Percentiles rank a stretch among this genome's conserved stretches.
Evolutionary conservation across 1,140 invertebrate species (phyloP).

Genomic region (Stegodyphus mimosarum): DNA sequence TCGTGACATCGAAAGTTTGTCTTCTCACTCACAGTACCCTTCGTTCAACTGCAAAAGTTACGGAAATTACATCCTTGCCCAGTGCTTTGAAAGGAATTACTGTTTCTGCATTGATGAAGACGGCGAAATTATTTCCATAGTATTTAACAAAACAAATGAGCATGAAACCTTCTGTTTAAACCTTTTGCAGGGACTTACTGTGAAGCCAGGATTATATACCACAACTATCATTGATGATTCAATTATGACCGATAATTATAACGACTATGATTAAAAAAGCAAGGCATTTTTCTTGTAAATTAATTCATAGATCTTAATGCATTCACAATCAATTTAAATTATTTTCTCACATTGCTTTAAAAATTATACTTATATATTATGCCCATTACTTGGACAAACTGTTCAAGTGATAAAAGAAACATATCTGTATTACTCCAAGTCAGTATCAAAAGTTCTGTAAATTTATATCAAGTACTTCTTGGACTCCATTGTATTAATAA

Average conservation of each 20-base stretch:
- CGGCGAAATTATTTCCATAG: slow-evolving; percentile 16
- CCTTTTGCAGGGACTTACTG: neutral
- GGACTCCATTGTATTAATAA: too few species aligned
- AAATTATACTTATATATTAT: too few species aligned
- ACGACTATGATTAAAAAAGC: neutral
- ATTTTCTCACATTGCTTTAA: too few species aligned
- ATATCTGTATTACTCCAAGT: too few species aligned
- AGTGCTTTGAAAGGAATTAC: slow-evolving; percentile 1
- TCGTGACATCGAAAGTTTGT: neutral
- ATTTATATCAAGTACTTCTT: too few species aligned
- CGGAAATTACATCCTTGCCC: slow-evolving; percentile 29
- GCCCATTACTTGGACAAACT: too few species aligned
- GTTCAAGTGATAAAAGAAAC: too few species aligned
- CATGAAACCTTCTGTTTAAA: neutral
- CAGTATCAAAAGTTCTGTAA: too few species aligned
- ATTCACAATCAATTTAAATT: too few species aligned
- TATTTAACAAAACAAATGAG: neutral
- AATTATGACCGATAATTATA: neutral
- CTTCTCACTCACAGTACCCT: neutral
- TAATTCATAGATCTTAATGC: too few species aligned
- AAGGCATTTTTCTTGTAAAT: too few species aligned
- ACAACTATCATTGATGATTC: neutral
- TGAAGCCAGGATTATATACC: neutral
- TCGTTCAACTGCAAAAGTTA: slow-evolving; percentile 7
- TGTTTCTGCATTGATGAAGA: slow-evolving; percentile 46